Conservation (phyloP, 2,888 invertebrate species). For the Dicyrtomina minuta region DNA sequence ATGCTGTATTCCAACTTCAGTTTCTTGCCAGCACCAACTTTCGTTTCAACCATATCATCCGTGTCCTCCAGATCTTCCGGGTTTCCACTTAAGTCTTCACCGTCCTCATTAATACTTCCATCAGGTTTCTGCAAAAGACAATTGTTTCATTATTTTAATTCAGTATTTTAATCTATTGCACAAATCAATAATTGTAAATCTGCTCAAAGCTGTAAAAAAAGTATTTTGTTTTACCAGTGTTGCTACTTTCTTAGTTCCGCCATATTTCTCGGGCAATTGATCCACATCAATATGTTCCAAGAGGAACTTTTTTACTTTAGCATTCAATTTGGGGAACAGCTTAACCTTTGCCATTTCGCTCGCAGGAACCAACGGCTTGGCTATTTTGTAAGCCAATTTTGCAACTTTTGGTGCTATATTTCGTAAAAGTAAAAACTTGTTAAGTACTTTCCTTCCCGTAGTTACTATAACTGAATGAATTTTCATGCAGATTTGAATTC, state of each 20-base stretch:
- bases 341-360: constrained; percentile 47
- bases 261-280: constrained; percentile 50
- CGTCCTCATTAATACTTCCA: constrained; percentile 37
- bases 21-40: constrained; percentile 51
- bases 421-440: background rate
- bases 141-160: too few relatives aligned
- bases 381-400: constrained; percentile 51
- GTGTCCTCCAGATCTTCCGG: constrained; percentile 51
- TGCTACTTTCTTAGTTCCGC: constrained; percentile 47
- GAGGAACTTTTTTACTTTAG: constrained; percentile 46
- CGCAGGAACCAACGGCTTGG: constrained; percentile 47
- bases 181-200: too few relatives aligned
- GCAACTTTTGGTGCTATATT: constrained; percentile 49
- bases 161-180: too few relatives aligned
- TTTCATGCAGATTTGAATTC: background rate
- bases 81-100: constrained; percentile 46
- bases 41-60: constrained; percentile 50
- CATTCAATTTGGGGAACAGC: constrained; percentile 48
- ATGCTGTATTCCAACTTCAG: constrained; percentile 50
- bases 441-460: background rate
- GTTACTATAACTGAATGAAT: background rate
- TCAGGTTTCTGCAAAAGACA: constrained; percentile 38
- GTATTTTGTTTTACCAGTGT: constrained; percentile 7
- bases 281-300: constrained; percentile 47
- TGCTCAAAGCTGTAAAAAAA: too few relatives aligned